phyloP scores from a whole-genome alignment of 2,888 invertebrate species.

The Epinotia ramella region DNA sequence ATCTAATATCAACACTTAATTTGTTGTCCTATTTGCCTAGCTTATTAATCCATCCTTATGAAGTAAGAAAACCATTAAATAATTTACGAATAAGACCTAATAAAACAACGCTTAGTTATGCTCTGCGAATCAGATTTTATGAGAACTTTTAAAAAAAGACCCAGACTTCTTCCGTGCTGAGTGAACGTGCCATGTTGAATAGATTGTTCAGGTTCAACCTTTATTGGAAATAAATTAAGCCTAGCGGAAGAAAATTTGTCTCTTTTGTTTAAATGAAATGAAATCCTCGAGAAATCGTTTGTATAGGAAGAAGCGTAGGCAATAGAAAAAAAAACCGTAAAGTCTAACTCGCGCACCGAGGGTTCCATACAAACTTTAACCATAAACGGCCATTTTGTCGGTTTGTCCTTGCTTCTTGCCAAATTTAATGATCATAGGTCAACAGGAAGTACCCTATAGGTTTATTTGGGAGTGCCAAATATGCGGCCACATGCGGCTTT shows the following conservation, averaged over 20 bases:
- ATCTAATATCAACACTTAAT: neutral
- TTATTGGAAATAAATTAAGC: constrained; percentile 68
- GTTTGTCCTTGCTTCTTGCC: no score
- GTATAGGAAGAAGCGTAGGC: neutral
- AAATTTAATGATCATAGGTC: no score
- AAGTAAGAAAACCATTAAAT: constrained; percentile 42
- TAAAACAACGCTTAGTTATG: constrained; percentile 63
- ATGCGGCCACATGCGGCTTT: no score
- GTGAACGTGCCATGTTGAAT: constrained; percentile 38
- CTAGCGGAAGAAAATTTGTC: constrained; percentile 58
- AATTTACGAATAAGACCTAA: constrained; percentile 61
- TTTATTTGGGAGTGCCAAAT: no score
- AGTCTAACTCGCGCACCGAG: no score
- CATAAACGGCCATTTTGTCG: no score
- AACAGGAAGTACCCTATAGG: no score
- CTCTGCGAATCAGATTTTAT: constrained; percentile 63
- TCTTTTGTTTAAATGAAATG: constrained; percentile 50
- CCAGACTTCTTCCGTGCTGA: constrained; percentile 28
- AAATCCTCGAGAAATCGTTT: constrained; percentile 4
- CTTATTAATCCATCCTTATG: neutral
- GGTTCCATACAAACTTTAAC: no score
- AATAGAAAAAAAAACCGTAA: neutral
- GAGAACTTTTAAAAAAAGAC: constrained; percentile 59
- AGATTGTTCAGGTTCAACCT: constrained; percentile 53
- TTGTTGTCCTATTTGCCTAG: neutral